A percentile compares a stretch with the other conserved stretches of the same genome.
phyloP scores from a whole-genome alignment of 2,888 invertebrate genomes.

The Heliconius sara region DNA sequence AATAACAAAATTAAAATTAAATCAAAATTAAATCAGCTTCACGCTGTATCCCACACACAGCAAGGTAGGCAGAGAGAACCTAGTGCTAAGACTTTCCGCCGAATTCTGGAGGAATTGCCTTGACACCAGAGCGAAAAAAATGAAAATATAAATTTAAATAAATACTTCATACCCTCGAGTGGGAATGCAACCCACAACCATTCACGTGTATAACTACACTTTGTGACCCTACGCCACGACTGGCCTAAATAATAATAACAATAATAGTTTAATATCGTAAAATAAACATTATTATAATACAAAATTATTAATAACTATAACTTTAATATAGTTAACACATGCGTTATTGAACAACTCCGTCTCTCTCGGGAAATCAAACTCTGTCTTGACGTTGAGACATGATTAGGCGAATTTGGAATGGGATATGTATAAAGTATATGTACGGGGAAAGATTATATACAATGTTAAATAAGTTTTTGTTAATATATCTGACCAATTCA shows the following conservation, averaged over 20 bases:
- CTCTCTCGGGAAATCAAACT: conserved; percentile 51
- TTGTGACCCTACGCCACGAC: too few relatives aligned
- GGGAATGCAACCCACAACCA: too few relatives aligned
- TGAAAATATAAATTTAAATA: too few relatives aligned
- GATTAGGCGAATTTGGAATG: conserved; percentile 49
- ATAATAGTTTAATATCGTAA: not conserved
- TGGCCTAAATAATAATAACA: too few relatives aligned
- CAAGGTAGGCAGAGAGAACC: too few relatives aligned
- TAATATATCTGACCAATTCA: not conserved
- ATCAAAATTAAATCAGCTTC: too few relatives aligned
- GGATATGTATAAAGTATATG: conserved; percentile 42
- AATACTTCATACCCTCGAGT: too few relatives aligned
- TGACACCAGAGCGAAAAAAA: too few relatives aligned
- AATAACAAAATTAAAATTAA: not conserved
- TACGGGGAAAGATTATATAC: not conserved
- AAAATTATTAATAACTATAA: conserved; percentile 40
- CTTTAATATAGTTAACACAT: conserved; percentile 33
- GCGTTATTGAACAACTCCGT: conserved; percentile 38
- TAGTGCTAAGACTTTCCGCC: too few relatives aligned
- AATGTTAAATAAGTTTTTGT: not conserved
- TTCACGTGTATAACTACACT: too few relatives aligned
- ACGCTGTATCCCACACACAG: too few relatives aligned
- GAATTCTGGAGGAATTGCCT: too few relatives aligned
- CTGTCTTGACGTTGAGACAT: conserved; percentile 50
- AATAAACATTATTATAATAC: conserved; percentile 32